phyloP scores from a whole-genome alignment of 2,113 vertebrate species.

The Canis aureus region DNA sequence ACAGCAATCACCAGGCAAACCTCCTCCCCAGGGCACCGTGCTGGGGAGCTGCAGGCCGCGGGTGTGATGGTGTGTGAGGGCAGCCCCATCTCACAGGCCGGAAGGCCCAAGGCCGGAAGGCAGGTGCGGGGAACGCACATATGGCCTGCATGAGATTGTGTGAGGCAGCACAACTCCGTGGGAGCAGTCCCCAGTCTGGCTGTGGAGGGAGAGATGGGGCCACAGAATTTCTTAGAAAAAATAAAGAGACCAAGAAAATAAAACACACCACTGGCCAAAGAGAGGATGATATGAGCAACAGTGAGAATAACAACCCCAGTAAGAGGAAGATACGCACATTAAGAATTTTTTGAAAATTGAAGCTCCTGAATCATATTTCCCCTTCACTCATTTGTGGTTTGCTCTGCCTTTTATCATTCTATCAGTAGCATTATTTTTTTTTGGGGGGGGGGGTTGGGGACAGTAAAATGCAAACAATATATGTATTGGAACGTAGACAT shows the following conservation, averaged over 20 bases:
- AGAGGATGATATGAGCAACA: background rate
- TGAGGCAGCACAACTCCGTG: background rate
- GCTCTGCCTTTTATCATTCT: background rate
- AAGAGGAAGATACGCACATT: background rate
- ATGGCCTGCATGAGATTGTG: rapidly evolving
- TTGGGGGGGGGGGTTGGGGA: background rate
- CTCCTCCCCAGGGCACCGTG: background rate
- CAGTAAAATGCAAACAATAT: background rate
- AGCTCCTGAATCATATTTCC: background rate
- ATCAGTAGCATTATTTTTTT: background rate
- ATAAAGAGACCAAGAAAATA: background rate
- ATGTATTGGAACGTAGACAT: background rate
- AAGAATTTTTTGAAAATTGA: background rate
- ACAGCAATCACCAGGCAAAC: background rate
- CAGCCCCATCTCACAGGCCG: background rate
- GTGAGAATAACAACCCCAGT: background rate
- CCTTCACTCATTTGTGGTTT: background rate
- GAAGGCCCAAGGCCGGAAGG: background rate
- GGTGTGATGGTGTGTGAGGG: background rate
- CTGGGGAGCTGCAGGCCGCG: background rate
- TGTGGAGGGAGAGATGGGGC: background rate
- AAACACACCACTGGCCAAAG: background rate
- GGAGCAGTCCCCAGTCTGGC: background rate
- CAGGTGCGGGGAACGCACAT: background rate
- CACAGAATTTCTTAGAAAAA: background rate